Evolutionary conservation across 37 sponge, comb jelly and placozoan species (phyloP), one percentile per base, ranked within the genome.

Genomic region (Halichondria panicea): DNA sequence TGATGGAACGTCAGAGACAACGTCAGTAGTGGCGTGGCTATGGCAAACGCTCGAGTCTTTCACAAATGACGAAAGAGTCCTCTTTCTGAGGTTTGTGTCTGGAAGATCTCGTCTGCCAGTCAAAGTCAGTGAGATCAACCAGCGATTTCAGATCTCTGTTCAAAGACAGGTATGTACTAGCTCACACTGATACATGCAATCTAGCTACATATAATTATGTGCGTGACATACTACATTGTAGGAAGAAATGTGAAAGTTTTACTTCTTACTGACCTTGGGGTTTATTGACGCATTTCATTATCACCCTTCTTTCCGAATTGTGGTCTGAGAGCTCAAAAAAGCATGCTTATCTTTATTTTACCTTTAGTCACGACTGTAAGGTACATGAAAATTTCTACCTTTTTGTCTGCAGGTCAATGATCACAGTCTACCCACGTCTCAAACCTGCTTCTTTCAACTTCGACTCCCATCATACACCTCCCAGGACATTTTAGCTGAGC

Each of bases 401-500:
- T 58, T 58, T 18, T 53, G 11, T 9, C n/a, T 70, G n/a, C 56
- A 90, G 91, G 36, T 58, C 28, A 48, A 48, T 24, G 89, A 95
- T n/a, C n/a, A n/a, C 41, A 62, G 76, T 62, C 88, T 95, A 0
- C 96, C 96, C 18, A 95, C 93, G 9, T 55, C 96, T 31, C 96
- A 95, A 46, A 95, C 96, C 21, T 95, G 96, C 55, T 95, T 95
- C 89, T 95, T 95, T 66, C 96, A 95, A 50, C 72, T 95, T 35
- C 69, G 93, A 34, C 71, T 95, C 30, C 93, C 93, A 21, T 61
- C 60, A 35, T 95, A 95, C 74, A 43, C 80, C 2, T 86, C 93
- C 8, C 83, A 82, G 55, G 88, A 73, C 61, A 31, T 89, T 4
- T 48, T 95, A 66, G 90, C 87, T 38, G 90, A 92, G 45, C 56